Base-by-base conservation (phyloP, 2,888 invertebrate species). In the Autographa gamma region DNA sequence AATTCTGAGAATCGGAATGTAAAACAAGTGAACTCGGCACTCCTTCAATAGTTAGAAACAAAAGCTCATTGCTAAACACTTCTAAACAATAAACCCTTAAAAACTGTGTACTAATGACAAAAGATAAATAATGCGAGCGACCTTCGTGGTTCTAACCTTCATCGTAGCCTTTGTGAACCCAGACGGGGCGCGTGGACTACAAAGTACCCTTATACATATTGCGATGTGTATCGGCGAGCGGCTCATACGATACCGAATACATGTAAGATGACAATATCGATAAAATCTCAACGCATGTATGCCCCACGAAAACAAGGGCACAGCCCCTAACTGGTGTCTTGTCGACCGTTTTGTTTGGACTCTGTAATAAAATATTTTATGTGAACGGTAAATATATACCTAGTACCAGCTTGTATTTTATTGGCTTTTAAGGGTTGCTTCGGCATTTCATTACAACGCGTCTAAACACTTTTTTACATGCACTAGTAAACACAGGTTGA, bases 301-400 rank as follows among this genome's bases (percentile, higher is more conserved):
- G 71, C 60, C 43, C 71, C 66, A 70, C 74, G 66, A 76, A 80
- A 79, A 77, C 76, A 81, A 76, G 80, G 78, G 81, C 68, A 73
- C 11, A n/a, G 66, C 54, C 68, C 79, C 80, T 66, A 71, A 77
- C 75, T 82, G 75, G 73, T 83, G 76, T 83, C 69, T 76, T 66
- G 69, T 61, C 63, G 70, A 79, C 68, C 72, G 71, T 79, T 79
- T 61, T 66, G 83, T 77, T 83, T 77, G 69, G 73, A 73, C 74
- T 71, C 71, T 61, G 76, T 72, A 81, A 74, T 82, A 83, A 82
- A 82, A 82, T 83, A 81, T 79, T 82, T 82, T 82, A 83, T 76
- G 79, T 41, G 72, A 66, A 66, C 59, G 71, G 61, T 73, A 70
- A 77, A 82, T 83, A 82, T 81, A 81, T 70, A 69, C 66, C 62